Base-by-base conservation (phyloP, 2,797 vertebrate genomes). In the Oreonectes daqikongensis region DNA sequence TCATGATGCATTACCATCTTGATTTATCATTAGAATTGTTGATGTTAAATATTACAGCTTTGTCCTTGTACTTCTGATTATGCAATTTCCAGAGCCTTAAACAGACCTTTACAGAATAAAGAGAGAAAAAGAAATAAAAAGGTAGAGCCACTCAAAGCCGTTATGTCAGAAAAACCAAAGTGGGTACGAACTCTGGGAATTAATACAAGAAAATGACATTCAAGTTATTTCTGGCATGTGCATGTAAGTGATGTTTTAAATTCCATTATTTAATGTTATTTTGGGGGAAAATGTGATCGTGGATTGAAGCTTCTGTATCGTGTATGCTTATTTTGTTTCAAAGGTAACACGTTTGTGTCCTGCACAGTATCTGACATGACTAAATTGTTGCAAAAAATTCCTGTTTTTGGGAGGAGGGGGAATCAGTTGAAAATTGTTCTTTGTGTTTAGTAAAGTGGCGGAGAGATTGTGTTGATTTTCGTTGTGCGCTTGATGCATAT, bases 41-140 rank as follows among this genome's bases (percentile, higher is more conserved):
- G n/a, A n/a, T 46, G 15, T 46, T 46, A 15, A 46, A 17, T 18
- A 17, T 46, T 5, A 17, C 17, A 18, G 1, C 48, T n/a, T 50
- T 35, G n/a, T n/a, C 52, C 53, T 30, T 61, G 18, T 61, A 4
- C 18, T 4, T 35, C 59, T 20, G 70, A 75, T 87, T 88, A 86
- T 88, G 84, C 87, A 89, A 81, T 80, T 61, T 78, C 75, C 60
- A 40, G 32, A 67, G 84, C 86, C 88, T 91, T 89, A 87, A 30
- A 57, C 14, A 55, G 53, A 71, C 15, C 82, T 72, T 75, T 48
- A 18, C 46, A 57, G n/a, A 48, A 67, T n/a, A 61, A 79, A 72
- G 24, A 52, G 35, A 35, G 35, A 53, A 17, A 32, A 69, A n/a
- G 3, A 18, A 50, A 82, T 77, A 77, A 67, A 81, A 75, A 77